Base-by-base conservation (phyloP, 1,140 invertebrate species). In the Ceratina japonica region DNA sequence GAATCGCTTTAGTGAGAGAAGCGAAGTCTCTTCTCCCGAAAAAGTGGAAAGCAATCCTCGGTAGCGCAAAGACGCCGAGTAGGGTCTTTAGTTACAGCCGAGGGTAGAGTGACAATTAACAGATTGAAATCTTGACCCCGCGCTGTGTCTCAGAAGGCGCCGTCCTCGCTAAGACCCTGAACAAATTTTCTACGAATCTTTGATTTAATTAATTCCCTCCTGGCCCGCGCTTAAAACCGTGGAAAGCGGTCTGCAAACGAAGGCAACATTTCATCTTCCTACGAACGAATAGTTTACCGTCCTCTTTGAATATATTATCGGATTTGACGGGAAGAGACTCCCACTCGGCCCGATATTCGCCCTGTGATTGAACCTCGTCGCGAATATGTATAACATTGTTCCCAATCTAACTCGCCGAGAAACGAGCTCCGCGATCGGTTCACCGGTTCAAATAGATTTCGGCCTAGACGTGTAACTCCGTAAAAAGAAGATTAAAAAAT, bases 131-230 rank as follows among this genome's bases (percentile, higher is more conserved):
- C 75, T 63, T 77, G 59, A 77, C 75, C 68, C 18, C 37, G n/a
- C n/a, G 5, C 37, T 13, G 1, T 59, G 58, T 62, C 59, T 27
- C 64, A 75, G 62, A 12, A 44, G 5, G 37, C 10, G 10, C 18
- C 8, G 8, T 44, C 10, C 37, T 44, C 37, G 37, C 5, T 44
- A 44, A 44, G 37, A 44, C 37, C 37, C 37, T 44, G 62, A 44
- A 65, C 61, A 65, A 64, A 65, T 64, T 65, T 49, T n/a, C 22
- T 22, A n/a, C 56, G 37, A 24, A 61, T 63, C 75, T 77, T 63
- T 63, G 75, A 69, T 71, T 77, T 71, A 77, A 77, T 77, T 71
- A 77, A 77, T 77, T 71, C 58, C 66, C 22, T 77, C 31, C 58
- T 31, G 65, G 66, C 13, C 2, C 27, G 22, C 13, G 74, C 44